Percentiles rank a stretch among this genome's conserved stretches.
phyloP scores from a whole-genome alignment of 2,797 vertebrate genomes.

The Zalophus californianus region DNA sequence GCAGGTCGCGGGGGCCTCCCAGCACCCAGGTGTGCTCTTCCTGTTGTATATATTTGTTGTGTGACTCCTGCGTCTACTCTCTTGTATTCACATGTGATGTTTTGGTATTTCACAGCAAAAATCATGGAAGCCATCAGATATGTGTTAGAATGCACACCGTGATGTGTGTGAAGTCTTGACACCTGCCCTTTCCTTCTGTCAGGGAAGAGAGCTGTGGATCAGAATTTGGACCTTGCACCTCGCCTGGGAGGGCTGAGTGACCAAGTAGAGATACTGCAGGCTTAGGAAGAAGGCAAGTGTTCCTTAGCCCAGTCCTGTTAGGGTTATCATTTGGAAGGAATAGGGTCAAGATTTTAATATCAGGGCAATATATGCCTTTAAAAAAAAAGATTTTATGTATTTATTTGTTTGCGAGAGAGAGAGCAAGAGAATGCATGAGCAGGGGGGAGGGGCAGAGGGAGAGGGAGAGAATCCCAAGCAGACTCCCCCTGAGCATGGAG shows the following conservation, averaged over 20 bases:
- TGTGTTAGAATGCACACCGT: neutral
- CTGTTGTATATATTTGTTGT: neutral
- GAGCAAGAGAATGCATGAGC: neutral
- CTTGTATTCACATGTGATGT: neutral
- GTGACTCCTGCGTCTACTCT: neutral
- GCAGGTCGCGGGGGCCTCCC: neutral
- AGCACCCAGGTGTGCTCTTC: neutral
- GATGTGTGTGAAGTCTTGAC: neutral
- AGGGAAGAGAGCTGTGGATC: neutral
- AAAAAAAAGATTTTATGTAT: neutral
- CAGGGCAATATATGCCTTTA: neutral
- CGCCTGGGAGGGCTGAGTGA: neutral
- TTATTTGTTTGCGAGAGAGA: neutral
- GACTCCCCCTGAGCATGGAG: neutral
- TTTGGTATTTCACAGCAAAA: conserved; percentile 33
- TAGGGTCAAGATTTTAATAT: neutral
- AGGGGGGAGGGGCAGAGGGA: neutral
- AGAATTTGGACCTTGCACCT: neutral
- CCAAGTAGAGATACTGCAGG: neutral
- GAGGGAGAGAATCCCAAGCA: neutral
- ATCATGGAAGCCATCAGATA: neutral
- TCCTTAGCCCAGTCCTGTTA: neutral
- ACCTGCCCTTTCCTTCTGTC: neutral
- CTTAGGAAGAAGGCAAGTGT: neutral
- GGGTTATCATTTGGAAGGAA: neutral